phyloP scores from a whole-genome alignment of 2,888 invertebrate genomes.

The Drosophila peninsularis region DNA sequence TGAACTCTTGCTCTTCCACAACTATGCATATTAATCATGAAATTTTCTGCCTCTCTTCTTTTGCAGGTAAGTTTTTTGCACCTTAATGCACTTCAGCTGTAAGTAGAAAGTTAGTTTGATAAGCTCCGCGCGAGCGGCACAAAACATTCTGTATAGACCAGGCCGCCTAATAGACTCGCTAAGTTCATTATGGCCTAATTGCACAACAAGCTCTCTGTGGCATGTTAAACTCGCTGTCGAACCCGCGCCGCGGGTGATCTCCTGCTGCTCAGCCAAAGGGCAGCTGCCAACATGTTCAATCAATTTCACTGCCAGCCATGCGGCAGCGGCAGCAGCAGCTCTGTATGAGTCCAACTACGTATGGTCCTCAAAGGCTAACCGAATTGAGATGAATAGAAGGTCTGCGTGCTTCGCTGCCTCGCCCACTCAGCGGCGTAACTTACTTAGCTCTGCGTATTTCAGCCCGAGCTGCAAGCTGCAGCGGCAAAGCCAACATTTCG shows the following conservation, averaged over 20 bases:
- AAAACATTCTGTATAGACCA: constrained; percentile 15
- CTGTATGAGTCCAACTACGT: constrained; percentile 17
- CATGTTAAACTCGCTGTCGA: constrained; percentile 1
- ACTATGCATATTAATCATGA: neutral
- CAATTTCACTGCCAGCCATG: constrained; percentile 47
- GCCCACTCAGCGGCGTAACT: neutral
- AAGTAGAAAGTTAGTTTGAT: constrained; percentile 14
- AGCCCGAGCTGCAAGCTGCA: neutral
- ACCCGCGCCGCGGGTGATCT: neutral
- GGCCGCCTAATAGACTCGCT: neutral
- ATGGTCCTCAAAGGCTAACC: constrained; percentile 7
- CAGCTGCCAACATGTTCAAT: constrained; percentile 51
- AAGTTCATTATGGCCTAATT: constrained; percentile 32
- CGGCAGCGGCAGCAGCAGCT: neutral
- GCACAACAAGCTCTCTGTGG: neutral
- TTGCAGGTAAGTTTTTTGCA: constrained; percentile 48
- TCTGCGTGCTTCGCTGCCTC: neutral
- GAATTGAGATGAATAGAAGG: neutral
- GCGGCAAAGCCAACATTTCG: neutral
- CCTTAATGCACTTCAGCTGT: constrained; percentile 11
- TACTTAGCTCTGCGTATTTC: neutral
- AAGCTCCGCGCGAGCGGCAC: constrained; percentile 6
- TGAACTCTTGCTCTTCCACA: neutral
- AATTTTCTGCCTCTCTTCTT: neutral
- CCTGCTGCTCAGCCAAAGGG: constrained; percentile 12